These are phyloP conservation scores for Calcarius lapponicus DNA, from an alignment of 2,797 vertebrate genomes.

Conservation along the genomic window DNA sequence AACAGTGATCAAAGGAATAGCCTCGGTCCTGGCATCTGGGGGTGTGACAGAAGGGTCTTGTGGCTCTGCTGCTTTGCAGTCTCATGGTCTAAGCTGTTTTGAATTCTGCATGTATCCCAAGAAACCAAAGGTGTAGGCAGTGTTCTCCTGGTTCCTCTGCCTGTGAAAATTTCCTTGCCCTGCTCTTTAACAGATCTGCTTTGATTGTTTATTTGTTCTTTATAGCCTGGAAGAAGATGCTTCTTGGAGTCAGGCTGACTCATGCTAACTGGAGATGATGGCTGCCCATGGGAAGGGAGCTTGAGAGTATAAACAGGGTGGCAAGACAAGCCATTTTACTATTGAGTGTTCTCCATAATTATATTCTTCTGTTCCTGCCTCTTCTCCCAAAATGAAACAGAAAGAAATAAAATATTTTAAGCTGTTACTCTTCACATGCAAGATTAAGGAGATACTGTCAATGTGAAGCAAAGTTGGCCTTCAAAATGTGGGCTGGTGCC, in stretches of 20 bases:
- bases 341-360: not conserved
- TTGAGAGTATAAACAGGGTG: not conserved
- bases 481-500: not conserved
- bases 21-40: not conserved
- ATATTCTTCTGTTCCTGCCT: not conserved
- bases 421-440: not conserved
- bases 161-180: not conserved
- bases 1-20: slow-evolving; percentile 42
- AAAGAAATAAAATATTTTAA: not conserved
- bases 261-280: not conserved
- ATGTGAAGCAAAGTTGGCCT: not conserved
- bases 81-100: slow-evolving; percentile 16
- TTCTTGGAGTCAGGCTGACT: not conserved
- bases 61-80: not conserved
- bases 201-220: not conserved
- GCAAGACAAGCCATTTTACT: not conserved
- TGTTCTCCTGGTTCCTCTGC: not conserved
- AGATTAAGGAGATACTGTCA: not conserved
- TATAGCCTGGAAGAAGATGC: not conserved
- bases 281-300: not conserved
- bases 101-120: not conserved
- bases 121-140: not conserved
- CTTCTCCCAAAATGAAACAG: not conserved
- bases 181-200: not conserved
- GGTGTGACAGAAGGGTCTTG: not conserved